Evolutionary conservation across 2,888 invertebrate genomes (phyloP), one percentile per base, ranked within the genome.

Genomic region (Pyrgus malvae): DNA sequence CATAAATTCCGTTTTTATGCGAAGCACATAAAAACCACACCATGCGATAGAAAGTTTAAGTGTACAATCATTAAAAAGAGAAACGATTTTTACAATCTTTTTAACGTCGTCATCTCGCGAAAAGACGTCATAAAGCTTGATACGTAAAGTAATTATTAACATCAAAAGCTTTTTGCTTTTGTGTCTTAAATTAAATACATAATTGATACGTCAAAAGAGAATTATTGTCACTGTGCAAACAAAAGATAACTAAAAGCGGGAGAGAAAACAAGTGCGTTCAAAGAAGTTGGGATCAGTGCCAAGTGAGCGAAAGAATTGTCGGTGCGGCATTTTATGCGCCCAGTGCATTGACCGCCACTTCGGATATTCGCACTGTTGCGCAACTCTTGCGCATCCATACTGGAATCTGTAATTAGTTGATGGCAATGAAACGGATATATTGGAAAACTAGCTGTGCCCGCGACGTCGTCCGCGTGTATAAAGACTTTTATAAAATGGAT

Each of bases 311-410:
- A 55, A 63, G 58, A 56, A 57, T 61, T 50, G 51, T 64, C 56
- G 63, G 61, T 67, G 74, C 74, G 71, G 67, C 75, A 74, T 77
- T 78, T 80, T 78, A 78, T 65, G 59, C 59, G 66, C 62, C 68
- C 67, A 68, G 80, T 66, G 64, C 81, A 68, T 74, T 81, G 82
- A 83, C 76, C 85, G 68, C 63, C 48, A 57, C 61, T 42, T 35
- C 64, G 70, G 68, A 74, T 72, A 69, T 79, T 78, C 70, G 75
- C 74, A 72, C 63, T 74, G 67, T 77, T 80, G 71, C 74, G 72
- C 74, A 76, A 80, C 74, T 72, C 71, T 61, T 69, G 76, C 76
- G 76, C 74, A 53, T 53, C 45, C 37, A 53, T 29, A 45, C 53
- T 29, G 37, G 53, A 53, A 53, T 53, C 27, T 37, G 45, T 45